These are phyloP conservation scores for Coelopa frigida DNA, from an alignment of 1,140 invertebrate genomes.

Conservation along the genomic window DNA sequence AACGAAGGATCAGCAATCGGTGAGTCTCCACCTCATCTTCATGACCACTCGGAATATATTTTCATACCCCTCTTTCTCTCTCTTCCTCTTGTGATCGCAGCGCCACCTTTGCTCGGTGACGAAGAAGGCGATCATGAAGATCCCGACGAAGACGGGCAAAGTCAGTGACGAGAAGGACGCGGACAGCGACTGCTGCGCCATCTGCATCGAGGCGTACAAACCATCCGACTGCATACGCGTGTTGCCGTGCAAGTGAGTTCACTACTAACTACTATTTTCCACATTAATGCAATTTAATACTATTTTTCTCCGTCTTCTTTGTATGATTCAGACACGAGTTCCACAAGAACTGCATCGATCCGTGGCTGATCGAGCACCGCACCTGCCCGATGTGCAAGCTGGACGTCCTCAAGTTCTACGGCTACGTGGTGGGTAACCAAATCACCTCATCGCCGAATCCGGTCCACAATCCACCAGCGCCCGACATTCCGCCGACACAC, in stretches of 20 bases:
- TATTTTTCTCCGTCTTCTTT: background rate
- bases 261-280: background rate
- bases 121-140: slow-evolving; percentile 83
- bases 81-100: no score
- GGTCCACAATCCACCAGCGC: slow-evolving; percentile 23
- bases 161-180: slow-evolving; percentile 71
- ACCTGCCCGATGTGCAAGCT: slow-evolving; percentile 95
- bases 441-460: slow-evolving; percentile 37
- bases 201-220: slow-evolving; percentile 87
- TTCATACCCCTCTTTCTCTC: no score
- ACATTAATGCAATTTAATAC: background rate
- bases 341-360: slow-evolving; percentile 90
- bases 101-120: slow-evolving; percentile 79
- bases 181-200: slow-evolving; percentile 82
- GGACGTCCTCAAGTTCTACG: slow-evolving; percentile 89
- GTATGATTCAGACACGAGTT: slow-evolving; percentile 72
- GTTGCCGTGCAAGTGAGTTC: slow-evolving; percentile 77
- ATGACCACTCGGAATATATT: background rate
- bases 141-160: slow-evolving; percentile 78
- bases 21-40: slow-evolving; percentile 9
- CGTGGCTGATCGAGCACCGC: slow-evolving; percentile 86
- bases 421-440: slow-evolving; percentile 65
- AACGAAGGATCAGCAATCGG: slow-evolving; percentile 64
- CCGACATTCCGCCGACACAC: slow-evolving; percentile 6
- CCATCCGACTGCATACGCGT: slow-evolving; percentile 73